phyloP scores from a whole-genome alignment of 2,113 vertebrate genomes.

The Pangasianodon hypophthalmus region DNA sequence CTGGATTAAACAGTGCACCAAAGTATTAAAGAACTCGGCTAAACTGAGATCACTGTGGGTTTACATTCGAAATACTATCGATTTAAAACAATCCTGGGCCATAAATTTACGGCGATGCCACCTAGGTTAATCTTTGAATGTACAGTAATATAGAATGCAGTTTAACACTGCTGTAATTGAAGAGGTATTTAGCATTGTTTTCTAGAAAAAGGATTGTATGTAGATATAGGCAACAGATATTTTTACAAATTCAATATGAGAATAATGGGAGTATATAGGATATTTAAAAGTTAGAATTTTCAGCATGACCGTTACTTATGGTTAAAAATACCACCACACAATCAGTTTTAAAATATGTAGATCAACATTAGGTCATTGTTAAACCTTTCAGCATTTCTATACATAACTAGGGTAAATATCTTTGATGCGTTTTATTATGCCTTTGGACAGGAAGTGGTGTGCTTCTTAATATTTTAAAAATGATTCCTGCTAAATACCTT shows the following conservation, averaged over 20 bases:
- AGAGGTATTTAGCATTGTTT: constrained; percentile 41
- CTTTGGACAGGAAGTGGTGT: constrained; percentile 10
- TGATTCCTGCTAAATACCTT: constrained; percentile 8
- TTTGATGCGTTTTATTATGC: constrained; percentile 12
- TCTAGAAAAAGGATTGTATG: constrained; percentile 37
- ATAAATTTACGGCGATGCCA: constrained; percentile 8
- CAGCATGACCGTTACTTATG: constrained; percentile 15
- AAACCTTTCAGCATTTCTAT: background rate
- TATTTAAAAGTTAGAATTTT: constrained; percentile 35
- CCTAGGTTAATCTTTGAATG: constrained; percentile 64
- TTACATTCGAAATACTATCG: background rate
- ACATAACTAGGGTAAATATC: background rate
- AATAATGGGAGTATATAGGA: constrained; percentile 30
- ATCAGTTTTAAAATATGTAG: background rate
- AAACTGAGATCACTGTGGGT: background rate
- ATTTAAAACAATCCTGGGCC: background rate
- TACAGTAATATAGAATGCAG: constrained; percentile 66
- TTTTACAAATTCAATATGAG: constrained; percentile 43
- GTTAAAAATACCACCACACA: constrained; percentile 19
- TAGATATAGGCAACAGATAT: constrained; percentile 50
- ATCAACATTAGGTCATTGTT: background rate
- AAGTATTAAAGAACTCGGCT: constrained; percentile 6
- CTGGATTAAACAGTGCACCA: constrained; percentile 1
- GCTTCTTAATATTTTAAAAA: background rate
- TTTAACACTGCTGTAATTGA: constrained; percentile 42